These are phyloP conservation scores for Lordiphosa stackelbergi DNA, from an alignment of 1,140 invertebrate species.

Conservation along the genomic window DNA sequence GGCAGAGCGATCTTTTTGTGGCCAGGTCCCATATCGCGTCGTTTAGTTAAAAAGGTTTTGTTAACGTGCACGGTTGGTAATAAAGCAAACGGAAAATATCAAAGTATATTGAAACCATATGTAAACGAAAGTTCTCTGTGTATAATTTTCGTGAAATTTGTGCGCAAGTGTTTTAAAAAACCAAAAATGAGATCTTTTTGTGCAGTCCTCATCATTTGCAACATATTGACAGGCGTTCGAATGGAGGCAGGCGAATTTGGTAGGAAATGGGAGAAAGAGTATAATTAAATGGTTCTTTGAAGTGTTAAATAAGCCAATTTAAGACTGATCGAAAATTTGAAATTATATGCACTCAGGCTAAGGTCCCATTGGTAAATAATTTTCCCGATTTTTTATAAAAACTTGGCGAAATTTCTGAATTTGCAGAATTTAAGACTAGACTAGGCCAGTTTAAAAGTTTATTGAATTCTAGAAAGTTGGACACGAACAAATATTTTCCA, in stretches of 20 bases:
- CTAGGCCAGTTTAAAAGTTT: too few species aligned
- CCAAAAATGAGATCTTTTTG: constrained; percentile 33
- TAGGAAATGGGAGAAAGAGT: constrained; percentile 24
- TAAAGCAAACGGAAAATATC: constrained; percentile 38
- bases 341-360: too few species aligned
- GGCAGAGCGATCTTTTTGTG: constrained; percentile 34
- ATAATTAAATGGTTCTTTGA: background rate
- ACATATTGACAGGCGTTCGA: constrained; percentile 30
- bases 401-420: too few species aligned
- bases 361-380: too few species aligned
- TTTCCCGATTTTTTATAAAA: too few species aligned
- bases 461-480: too few species aligned
- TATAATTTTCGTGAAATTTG: too few species aligned
- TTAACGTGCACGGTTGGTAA: constrained; percentile 45
- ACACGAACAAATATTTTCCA: too few species aligned
- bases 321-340: too few species aligned
- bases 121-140: too few species aligned
- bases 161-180: constrained; percentile 10
- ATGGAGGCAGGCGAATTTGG: constrained; percentile 52
- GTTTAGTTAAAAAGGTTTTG: constrained; percentile 55
- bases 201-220: constrained; percentile 19
- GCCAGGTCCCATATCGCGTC: constrained; percentile 22
- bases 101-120: background rate
- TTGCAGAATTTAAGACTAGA: too few species aligned
- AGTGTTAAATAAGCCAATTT: too few species aligned